Evolutionary conservation across 2,113 vertebrate species (phyloP).

Genomic region (Tyrannus savana): DNA sequence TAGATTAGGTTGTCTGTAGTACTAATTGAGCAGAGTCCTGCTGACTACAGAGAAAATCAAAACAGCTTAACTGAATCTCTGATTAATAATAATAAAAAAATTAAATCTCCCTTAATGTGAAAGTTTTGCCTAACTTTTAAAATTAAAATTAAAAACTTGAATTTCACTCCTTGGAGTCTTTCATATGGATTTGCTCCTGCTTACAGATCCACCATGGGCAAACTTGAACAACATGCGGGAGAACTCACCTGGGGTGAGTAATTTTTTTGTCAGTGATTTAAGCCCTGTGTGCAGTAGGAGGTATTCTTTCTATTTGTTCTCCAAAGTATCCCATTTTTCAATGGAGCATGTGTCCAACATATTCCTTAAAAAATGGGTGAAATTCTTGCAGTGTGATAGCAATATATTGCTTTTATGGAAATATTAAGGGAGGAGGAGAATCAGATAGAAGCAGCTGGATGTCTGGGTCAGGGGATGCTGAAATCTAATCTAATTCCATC

Average conservation of each 20-base stretch:
- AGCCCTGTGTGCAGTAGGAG: neutral
- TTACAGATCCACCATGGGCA: neutral
- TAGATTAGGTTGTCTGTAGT: neutral
- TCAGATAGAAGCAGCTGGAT: neutral
- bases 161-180: neutral
- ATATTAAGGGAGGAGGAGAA: neutral
- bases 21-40: slow-evolving; percentile 24
- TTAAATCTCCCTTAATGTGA: neutral
- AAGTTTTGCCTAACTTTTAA: neutral
- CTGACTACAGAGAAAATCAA: slow-evolving; percentile 18
- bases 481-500: neutral
- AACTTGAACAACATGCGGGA: neutral
- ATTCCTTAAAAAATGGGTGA: neutral
- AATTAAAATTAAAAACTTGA: neutral
- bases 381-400: neutral
- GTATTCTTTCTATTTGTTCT: neutral
- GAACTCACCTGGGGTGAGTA: neutral
- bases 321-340: neutral
- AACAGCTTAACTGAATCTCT: neutral
- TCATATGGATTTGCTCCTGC: neutral
- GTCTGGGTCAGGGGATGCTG: neutral
- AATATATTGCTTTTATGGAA: neutral
- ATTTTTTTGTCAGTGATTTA: neutral
- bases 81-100: neutral
- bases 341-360: neutral